Evolutionary conservation across 2,113 vertebrate species (phyloP).

Genomic region (Verasper variegatus): DNA sequence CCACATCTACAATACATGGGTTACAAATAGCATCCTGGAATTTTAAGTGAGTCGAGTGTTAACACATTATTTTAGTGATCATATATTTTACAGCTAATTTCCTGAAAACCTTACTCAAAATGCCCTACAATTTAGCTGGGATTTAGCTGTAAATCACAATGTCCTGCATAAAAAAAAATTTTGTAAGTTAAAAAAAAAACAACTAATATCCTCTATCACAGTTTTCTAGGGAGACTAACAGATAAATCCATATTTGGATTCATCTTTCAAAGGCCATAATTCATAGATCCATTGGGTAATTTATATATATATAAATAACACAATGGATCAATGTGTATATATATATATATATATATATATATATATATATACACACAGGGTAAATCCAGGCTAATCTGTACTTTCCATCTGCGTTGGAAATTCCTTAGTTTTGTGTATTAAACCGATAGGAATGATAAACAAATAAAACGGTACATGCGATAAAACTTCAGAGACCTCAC

Average conservation of each 20-base stretch:
- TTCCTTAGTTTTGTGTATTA: neutral
- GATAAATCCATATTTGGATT: too few relatives aligned
- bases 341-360: too few relatives aligned
- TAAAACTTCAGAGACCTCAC: neutral
- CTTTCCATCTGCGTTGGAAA: neutral
- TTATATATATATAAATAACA: too few relatives aligned
- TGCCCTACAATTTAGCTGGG: neutral
- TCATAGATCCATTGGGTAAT: too few relatives aligned
- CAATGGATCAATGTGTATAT: too few relatives aligned
- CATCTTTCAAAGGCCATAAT: too few relatives aligned
- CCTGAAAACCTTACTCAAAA: neutral
- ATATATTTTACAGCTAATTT: neutral
- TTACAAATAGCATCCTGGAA: constrained; percentile 25
- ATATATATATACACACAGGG: too few relatives aligned
- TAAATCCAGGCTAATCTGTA: neutral
- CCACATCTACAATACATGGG: constrained; percentile 22
- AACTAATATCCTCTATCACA: too few relatives aligned
- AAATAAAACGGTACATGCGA: neutral
- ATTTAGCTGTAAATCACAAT: neutral
- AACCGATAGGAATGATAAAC: neutral
- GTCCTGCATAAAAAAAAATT: neutral
- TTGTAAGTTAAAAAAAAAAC: too few relatives aligned
- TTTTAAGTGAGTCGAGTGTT: neutral
- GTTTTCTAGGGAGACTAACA: too few relatives aligned
- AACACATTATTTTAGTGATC: neutral